Base-by-base conservation (phyloP, 2,797 vertebrate species). In the Sebastes kiyomatsui region DNA sequence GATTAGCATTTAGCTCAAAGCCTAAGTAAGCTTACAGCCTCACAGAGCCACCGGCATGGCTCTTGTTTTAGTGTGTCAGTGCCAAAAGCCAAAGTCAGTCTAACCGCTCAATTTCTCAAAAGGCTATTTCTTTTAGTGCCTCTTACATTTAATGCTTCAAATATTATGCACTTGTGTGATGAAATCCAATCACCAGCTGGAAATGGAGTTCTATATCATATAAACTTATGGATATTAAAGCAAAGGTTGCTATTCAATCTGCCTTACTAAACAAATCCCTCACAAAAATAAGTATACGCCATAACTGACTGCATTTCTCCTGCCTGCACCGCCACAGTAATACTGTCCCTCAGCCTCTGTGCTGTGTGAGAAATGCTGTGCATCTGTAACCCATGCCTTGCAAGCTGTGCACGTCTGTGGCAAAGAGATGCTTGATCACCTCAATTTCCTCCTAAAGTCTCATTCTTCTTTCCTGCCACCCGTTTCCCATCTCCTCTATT, bases 371-470 rank as follows among this genome's bases (percentile, higher is more conserved):
- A 73, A 73, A 70, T 16, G 27, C 52, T n/a, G n/a, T 66, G 65
- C 32, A 67, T 32, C 23, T 72, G 68, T 58, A 75, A 58, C 64
- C 62, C 32, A 7, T 68, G 56, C 79, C 75, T 78, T 71, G 72
- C 75, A 85, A 80, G 76, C 79, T 27, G 67, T 38, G 79, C 81
- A 86, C 59, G 22, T 80, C 72, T 69, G 68, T 60, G 68, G 70
- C 33, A 33, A 85, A 88, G 77, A 84, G 85, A 86, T 68, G 71
- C 87, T 86, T 76, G 46, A 89, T 91, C 83, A 81, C 85, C 62
- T 79, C 75, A 72, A 69, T 86, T 86, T 83, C 81, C 81, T 84
- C 67, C 55, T 11, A 61, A 80, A 84, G 56, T 80, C 75, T 82
- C 70, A 78, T 85, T 81, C 75, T 76, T 88, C 62, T 73, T 59